Base-by-base conservation (phyloP, 1,140 invertebrate species). In the Teleopsis dalmanni region DNA sequence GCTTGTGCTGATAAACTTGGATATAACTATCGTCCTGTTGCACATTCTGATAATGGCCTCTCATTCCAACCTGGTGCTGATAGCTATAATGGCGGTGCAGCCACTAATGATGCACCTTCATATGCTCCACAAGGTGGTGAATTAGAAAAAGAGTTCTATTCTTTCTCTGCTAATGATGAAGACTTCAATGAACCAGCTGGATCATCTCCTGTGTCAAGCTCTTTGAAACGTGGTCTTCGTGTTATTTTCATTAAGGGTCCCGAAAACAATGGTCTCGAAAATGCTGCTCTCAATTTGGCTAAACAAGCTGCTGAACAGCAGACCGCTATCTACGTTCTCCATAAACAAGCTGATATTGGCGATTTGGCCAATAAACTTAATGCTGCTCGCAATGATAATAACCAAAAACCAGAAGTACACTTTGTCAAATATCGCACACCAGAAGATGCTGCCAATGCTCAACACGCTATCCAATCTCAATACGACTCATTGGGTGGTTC, bases 351-450 rank as follows among this genome's bases (percentile, higher is more conserved):
- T 2, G 64, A 67, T n/a, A 56, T 65, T 6, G 48, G 54, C 3
- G 63, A 65, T 47, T 47, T 67, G 50, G 59, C 61, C 50, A 55
- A 49, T 53, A 63, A 60, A 35, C 23, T 67, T 38, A 62, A 66
- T 29, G 27, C 52, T 23, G 50, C 64, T n/a, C 52, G 55, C 29
- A 55, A 42, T 33, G 54, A 55, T 40, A 53, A 42, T 43, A 58
- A 54, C 55, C 52, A 53, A 37, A 58, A 53, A 27, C 64, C 64
- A 3, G 64, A 67, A 50, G 64, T 67, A 2, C 64, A 66, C 46
- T 67, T 66, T 36, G 63, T 67, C 55, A 67, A 67, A 48, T 67
- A 67, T 51, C 58, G 63, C 37, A 66, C 64, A 5, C 57, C 57
- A 8, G 61, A 67, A 54, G 65, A 67, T 50, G 65, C 65, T 11